Base-by-base conservation (phyloP, 2,113 vertebrate species). In the Muntiacus reevesi region DNA sequence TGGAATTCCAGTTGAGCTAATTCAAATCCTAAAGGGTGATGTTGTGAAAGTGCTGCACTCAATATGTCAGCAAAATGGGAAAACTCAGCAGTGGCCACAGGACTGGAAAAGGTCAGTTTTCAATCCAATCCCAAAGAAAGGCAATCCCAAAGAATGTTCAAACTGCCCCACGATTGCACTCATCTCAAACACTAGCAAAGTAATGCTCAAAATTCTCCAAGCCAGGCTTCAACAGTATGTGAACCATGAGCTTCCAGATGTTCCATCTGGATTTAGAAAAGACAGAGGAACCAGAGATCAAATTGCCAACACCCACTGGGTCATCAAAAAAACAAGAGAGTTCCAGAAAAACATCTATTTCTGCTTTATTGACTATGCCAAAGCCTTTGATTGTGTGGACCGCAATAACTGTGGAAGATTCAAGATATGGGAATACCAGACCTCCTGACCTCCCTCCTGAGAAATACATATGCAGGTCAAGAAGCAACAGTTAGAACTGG, bases 91-190 rank as follows among this genome's bases (percentile, higher is more conserved):
- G 33, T 5, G 33, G 7, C 62, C 62, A 67, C 62, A 67, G 33
- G 62, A 67, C 33, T n/a, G 33, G 62, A 67, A 67, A 67, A 67
- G 2, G 33, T 67, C 62, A n/a, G 8, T 36, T 36, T 67, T 67
- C 17, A 10, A 11, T 36, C 17, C 33, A 67, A 4, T 67, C 16
- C 17, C 33, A 67, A 67, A n/a, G 30, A 64, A 64, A 67, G 7
- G 8, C 17, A 67, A 67, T 36, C 17, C 8, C 33, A 67, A 67
- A 36, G 64, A 67, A 67, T 67, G 33, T 21, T 36, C n/a, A 36
- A 36, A 36, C 17, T 36, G 11, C 17, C 17, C 0, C 64, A 21
- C 0, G 2, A 71, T 71, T 6, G 4, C n/a, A 36, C 19, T 71
- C 17, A 21, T 71, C n/a, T 36, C n/a, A 71, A 10, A 71, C n/a